Conservation (phyloP, 2,888 invertebrate genomes). For the Eucriotettix oculatus region DNA sequence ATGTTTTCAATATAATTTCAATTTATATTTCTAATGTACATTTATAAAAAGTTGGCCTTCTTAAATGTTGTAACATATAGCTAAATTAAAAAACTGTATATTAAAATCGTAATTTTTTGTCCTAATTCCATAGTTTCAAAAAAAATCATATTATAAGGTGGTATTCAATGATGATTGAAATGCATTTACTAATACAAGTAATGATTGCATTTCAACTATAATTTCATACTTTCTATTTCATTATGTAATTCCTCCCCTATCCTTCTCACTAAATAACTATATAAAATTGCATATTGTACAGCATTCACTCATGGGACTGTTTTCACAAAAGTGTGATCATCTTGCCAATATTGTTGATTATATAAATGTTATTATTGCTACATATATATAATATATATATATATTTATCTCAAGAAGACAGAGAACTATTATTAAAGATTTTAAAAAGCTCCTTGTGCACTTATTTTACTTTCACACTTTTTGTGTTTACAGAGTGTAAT, state of each 20-base stretch:
- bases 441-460: constrained; percentile 4
- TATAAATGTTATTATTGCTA: constrained; percentile 9
- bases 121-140: too few species aligned
- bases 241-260: constrained; percentile 27
- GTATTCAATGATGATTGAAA: too few species aligned
- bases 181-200: too few species aligned
- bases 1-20: not conserved
- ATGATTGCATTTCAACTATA: too few species aligned
- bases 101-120: too few species aligned
- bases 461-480: not conserved
- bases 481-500: not conserved
- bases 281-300: constrained; percentile 9
- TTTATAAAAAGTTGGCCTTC: not conserved
- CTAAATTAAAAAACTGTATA: too few species aligned
- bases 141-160: too few species aligned
- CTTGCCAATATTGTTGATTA: constrained; percentile 12
- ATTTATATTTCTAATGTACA: not conserved
- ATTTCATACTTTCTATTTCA: not conserved
- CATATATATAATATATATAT: not conserved
- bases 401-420: constrained; percentile 7
- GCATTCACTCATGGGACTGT: constrained; percentile 9
- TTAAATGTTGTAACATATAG: too few species aligned
- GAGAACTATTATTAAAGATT: constrained; percentile 3
- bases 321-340: constrained; percentile 10
- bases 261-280: constrained; percentile 3